These are phyloP conservation scores for Luidia sarsii DNA, from an alignment of 53 echinoderm and acorn worm genomes.

Conservation along the genomic window DNA sequence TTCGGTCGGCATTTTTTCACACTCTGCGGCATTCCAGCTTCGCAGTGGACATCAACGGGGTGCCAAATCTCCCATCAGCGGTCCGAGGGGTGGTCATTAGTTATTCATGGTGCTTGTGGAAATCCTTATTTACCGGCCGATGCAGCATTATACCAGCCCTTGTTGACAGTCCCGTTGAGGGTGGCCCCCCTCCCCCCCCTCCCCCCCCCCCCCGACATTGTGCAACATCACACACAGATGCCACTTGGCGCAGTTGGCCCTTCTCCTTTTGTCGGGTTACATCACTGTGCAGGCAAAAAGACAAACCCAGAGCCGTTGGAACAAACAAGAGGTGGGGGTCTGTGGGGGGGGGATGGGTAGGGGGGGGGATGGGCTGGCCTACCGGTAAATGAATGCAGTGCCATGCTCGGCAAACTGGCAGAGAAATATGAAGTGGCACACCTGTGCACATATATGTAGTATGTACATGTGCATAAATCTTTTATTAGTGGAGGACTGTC, in stretches of 20 bases:
- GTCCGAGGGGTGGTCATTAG: constrained; percentile 19
- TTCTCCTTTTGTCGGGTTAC: not conserved
- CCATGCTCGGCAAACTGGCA: not conserved
- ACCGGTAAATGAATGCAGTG: constrained; percentile 26
- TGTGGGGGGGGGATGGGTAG: too few relatives aligned
- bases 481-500: constrained; percentile 2
- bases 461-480: constrained; percentile 29
- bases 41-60: too few relatives aligned
- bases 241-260: not conserved
- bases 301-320: not conserved
- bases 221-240: too few relatives aligned
- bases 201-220: not conserved
- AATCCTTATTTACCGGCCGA: constrained; percentile 28
- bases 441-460: constrained; percentile 33
- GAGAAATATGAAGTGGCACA: constrained; percentile 33
- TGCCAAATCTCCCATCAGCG: too few relatives aligned
- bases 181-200: too few relatives aligned
- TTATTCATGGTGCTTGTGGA: constrained; percentile 31
- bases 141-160: not conserved
- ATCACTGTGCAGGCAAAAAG: not conserved
- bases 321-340: constrained; percentile 8
- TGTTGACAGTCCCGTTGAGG: not conserved
- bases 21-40: too few relatives aligned
- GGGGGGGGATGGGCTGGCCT: too few relatives aligned
- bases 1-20: too few relatives aligned